A percentile compares a stretch with the other conserved stretches of the same genome.
phyloP scores from a whole-genome alignment of 92 coral and sea anemone species.

The Epizoanthus illoricatus region DNA sequence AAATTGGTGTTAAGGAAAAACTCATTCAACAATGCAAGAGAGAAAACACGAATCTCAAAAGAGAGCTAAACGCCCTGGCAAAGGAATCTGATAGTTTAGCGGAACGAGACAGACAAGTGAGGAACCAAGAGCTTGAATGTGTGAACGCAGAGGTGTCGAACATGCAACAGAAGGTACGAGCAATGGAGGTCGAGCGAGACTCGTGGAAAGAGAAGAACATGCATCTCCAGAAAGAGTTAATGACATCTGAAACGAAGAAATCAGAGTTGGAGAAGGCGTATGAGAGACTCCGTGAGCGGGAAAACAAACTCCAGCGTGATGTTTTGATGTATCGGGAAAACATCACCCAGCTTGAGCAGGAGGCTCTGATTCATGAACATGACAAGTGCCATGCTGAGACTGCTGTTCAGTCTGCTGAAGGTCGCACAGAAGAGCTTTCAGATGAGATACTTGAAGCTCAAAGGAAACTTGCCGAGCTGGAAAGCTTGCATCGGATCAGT shows the following conservation, averaged over 20 bases:
- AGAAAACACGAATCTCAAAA: slow-evolving; percentile 70
- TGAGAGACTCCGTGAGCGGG: slow-evolving; percentile 64
- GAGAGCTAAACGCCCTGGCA: slow-evolving; percentile 58
- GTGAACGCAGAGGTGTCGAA: slow-evolving; percentile 62
- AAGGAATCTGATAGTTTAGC: slow-evolving; percentile 48
- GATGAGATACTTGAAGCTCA: slow-evolving; percentile 67
- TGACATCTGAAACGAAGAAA: slow-evolving; percentile 60
- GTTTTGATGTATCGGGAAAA: slow-evolving; percentile 55
- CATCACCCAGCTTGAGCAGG: slow-evolving; percentile 64
- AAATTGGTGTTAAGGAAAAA: slow-evolving; percentile 50
- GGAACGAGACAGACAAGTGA: slow-evolving; percentile 37
- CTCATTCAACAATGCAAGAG: slow-evolving; percentile 71
- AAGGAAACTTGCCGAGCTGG: slow-evolving; percentile 66
- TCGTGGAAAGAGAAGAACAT: slow-evolving; percentile 68
- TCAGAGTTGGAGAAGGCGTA: slow-evolving; percentile 63
- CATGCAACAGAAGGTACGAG: slow-evolving; percentile 49
- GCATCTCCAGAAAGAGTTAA: slow-evolving; percentile 70
- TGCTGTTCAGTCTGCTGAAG: slow-evolving; percentile 63
- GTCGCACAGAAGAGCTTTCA: slow-evolving; percentile 61
- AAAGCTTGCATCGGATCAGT: slow-evolving; percentile 50
- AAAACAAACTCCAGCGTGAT: slow-evolving; percentile 66
- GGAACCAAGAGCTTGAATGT: slow-evolving; percentile 60
- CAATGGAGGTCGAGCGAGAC: slow-evolving; percentile 68
- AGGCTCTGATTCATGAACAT: slow-evolving; percentile 45
- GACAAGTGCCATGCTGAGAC: slow-evolving; percentile 64